Evolutionary conservation across 2,797 vertebrate genomes (phyloP).

Genomic region (Leptodactylus fallax): DNA sequence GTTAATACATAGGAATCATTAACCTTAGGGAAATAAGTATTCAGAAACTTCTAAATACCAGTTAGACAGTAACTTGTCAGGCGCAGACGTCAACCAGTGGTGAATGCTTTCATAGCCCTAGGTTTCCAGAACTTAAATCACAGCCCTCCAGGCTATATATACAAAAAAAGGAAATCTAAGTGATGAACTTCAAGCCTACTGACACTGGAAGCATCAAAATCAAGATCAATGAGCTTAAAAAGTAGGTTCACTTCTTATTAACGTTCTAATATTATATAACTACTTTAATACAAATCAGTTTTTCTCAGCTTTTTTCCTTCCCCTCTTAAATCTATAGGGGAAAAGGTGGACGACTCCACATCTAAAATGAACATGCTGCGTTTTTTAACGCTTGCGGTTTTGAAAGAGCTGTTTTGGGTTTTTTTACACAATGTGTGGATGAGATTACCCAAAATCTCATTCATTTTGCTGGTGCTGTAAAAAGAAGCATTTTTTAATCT

Average conservation of each 20-base stretch:
- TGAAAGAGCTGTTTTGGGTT: no score
- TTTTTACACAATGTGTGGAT: no score
- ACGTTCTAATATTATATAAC: not conserved
- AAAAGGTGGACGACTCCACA: no score
- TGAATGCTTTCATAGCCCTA: not conserved
- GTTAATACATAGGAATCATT: not conserved
- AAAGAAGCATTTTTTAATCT: no score
- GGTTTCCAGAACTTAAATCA: not conserved
- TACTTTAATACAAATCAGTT: not conserved
- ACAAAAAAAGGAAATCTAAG: not conserved
- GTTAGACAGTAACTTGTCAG: not conserved
- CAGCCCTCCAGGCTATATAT: not conserved
- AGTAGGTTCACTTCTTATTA: not conserved
- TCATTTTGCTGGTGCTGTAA: no score
- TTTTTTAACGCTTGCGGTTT: no score
- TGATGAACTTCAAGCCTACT: not conserved
- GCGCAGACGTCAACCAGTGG: not conserved
- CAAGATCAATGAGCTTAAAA: slow-evolving; percentile 8
- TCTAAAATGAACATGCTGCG: no score
- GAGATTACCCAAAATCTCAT: no score
- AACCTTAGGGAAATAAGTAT: not conserved
- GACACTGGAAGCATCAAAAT: not conserved
- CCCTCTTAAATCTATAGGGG: no score
- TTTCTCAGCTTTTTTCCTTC: no score
- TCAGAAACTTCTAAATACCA: not conserved